Conservation (phyloP, 2,888 invertebrate genomes). For the Fabriciana adippe region DNA sequence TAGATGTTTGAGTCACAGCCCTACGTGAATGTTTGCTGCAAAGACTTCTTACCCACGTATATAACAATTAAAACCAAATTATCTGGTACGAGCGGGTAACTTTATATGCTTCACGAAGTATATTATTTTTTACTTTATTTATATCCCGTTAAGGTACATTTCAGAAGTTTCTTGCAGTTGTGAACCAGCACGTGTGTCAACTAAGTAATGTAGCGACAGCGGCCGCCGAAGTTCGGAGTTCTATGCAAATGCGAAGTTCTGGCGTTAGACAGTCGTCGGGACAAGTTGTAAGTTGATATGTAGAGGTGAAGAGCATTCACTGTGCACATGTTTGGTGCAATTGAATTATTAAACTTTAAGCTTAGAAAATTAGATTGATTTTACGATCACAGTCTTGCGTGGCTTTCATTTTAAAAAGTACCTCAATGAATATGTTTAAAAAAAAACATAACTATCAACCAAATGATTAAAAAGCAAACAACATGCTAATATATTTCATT, state of each 20-base stretch:
- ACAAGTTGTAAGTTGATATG: not conserved
- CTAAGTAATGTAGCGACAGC: conserved; percentile 15
- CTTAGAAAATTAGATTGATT: no score
- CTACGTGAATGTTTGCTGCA: not conserved
- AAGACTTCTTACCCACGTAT: not conserved
- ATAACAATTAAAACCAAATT: conserved; percentile 1
- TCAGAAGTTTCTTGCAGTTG: not conserved
- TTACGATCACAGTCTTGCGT: no score
- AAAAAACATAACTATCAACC: no score
- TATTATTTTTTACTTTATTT: not conserved
- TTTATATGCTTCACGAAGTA: not conserved
- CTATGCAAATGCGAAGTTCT: conserved; percentile 1
- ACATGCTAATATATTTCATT: no score
- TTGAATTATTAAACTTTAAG: not conserved
- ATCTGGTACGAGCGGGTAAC: not conserved
- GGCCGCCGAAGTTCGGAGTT: conserved; percentile 1
- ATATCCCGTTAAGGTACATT: not conserved
- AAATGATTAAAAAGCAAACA: no score
- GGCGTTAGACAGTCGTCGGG: not conserved
- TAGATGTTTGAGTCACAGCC: no score
- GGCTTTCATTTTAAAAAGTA: no score
- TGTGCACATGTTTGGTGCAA: not conserved
- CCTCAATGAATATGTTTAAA: no score
- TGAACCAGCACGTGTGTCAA: conserved; percentile 21
- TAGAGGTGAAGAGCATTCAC: not conserved